Evolutionary conservation across 2,888 invertebrate genomes (phyloP).

Genomic region (Amphimallon solstitiale): DNA sequence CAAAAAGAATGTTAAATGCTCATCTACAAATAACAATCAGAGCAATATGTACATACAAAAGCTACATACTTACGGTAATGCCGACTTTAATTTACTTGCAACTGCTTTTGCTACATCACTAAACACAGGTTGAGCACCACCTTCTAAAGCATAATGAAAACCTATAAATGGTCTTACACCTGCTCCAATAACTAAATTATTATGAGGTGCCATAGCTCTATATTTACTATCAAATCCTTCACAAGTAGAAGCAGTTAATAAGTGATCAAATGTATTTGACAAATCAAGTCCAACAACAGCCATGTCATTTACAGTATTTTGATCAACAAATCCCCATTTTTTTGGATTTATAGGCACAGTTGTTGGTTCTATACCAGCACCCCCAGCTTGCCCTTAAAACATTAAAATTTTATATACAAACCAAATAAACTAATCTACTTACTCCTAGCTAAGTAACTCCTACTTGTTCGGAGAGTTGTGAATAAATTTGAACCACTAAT

Average conservation of each 20-base stretch:
- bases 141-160: slow-evolving; percentile 91
- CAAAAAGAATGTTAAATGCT: no score
- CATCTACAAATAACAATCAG: no score
- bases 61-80: slow-evolving; percentile 74
- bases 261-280: slow-evolving; percentile 86
- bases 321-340: slow-evolving; percentile 88
- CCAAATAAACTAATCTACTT: background rate
- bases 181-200: slow-evolving; percentile 78
- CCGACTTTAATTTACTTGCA: slow-evolving; percentile 85
- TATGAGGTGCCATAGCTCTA: slow-evolving; percentile 79
- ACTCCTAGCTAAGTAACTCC: slow-evolving; percentile 85
- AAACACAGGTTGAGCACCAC: slow-evolving; percentile 78
- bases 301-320: slow-evolving; percentile 79
- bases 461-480: slow-evolving; percentile 79
- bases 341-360: slow-evolving; percentile 73
- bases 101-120: slow-evolving; percentile 94
- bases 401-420: background rate
- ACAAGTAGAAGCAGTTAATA: slow-evolving; percentile 81
- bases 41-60: background rate
- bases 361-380: slow-evolving; percentile 10
- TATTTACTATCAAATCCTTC: slow-evolving; percentile 79
- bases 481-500: slow-evolving; percentile 82
- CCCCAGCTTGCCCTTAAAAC: slow-evolving; percentile 27
- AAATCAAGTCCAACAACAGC: slow-evolving; percentile 78
- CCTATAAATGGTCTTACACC: slow-evolving; percentile 88